phyloP scores from a whole-genome alignment of 2,888 invertebrate species.

The Drosophila nr. perissopoda region DNA sequence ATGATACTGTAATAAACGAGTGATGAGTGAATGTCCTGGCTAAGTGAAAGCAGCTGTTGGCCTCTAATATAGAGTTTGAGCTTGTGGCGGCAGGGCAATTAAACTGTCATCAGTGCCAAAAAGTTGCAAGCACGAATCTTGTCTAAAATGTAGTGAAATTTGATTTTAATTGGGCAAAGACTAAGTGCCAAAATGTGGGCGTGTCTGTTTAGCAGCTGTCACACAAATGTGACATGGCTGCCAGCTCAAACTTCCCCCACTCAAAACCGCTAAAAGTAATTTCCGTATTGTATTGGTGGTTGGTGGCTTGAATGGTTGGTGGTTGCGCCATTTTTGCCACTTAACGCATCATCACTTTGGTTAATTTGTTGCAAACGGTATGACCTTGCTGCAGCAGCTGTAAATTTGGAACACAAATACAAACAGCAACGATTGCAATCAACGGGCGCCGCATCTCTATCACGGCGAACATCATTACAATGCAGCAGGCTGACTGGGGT shows the following conservation, averaged over 20 bases:
- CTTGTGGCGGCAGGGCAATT: slow-evolving; percentile 56
- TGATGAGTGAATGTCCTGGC: slow-evolving; percentile 44
- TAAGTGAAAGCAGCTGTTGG: slow-evolving; percentile 70
- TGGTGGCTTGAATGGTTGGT: slow-evolving; percentile 33
- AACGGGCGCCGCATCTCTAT: slow-evolving; percentile 70
- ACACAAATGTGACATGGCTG: slow-evolving; percentile 30
- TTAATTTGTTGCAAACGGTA: slow-evolving; percentile 66
- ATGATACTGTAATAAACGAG: slow-evolving; percentile 43
- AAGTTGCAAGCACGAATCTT: slow-evolving; percentile 49
- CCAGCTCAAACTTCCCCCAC: neutral
- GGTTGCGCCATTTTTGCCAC: slow-evolving; percentile 68
- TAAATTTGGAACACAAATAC: slow-evolving; percentile 80
- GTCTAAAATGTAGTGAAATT: slow-evolving; percentile 68
- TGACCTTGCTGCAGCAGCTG: slow-evolving; percentile 74
- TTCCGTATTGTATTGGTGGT: slow-evolving; percentile 59
- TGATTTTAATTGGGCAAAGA: slow-evolving; percentile 77
- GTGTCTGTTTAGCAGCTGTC: slow-evolving; percentile 62
- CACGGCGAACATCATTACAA: slow-evolving; percentile 53
- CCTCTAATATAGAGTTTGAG: slow-evolving; percentile 9
- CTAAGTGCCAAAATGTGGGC: slow-evolving; percentile 57
- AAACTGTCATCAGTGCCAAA: slow-evolving; percentile 74
- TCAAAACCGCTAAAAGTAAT: slow-evolving; percentile 74
- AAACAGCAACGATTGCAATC: slow-evolving; percentile 72
- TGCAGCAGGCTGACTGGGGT: neutral
- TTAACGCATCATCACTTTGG: slow-evolving; percentile 80